phyloP scores from a whole-genome alignment of 1,140 invertebrate species.

The Tenebrio molitor region DNA sequence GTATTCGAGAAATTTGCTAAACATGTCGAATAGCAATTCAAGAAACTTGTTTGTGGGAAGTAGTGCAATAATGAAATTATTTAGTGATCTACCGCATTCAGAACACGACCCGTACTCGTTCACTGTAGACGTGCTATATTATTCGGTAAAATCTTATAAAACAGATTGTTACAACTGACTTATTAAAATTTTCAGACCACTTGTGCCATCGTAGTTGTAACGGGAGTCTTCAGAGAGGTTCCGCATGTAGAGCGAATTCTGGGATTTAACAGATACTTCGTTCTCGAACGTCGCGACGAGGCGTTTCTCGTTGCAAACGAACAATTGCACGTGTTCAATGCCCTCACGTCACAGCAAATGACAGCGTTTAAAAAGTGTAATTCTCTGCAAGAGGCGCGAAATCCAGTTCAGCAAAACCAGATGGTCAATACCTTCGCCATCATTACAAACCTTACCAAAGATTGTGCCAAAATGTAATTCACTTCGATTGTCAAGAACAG shows the following conservation, averaged over 20 bases:
- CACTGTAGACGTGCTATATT: constrained; percentile 82
- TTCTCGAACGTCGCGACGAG: constrained; percentile 78
- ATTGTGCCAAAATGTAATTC: constrained; percentile 83
- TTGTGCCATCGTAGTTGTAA: constrained; percentile 78
- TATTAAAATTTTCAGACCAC: constrained; percentile 69
- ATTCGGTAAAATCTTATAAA: constrained; percentile 73
- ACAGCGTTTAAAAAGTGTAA: constrained; percentile 55
- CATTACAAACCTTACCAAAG: constrained; percentile 85
- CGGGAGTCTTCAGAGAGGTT: constrained; percentile 82
- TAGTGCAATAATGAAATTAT: constrained; percentile 78
- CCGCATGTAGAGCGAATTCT: constrained; percentile 55
- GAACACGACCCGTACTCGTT: constrained; percentile 86
- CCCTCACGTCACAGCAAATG: constrained; percentile 75
- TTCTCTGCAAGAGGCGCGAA: constrained; percentile 40
- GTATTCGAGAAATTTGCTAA: constrained; percentile 58
- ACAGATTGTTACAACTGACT: constrained; percentile 1
- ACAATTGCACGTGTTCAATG: constrained; percentile 80
- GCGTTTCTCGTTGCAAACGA: constrained; percentile 88
- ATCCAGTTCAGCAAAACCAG: constrained; percentile 60
- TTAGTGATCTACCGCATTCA: constrained; percentile 82
- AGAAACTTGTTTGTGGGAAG: constrained; percentile 69
- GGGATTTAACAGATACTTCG: constrained; percentile 81
- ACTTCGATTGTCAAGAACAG: constrained; percentile 22
- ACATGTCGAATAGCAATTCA: constrained; percentile 57
- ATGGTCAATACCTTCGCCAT: constrained; percentile 77